Conservation (phyloP, 2,888 invertebrate species). For the Cephalotes varians region DNA sequence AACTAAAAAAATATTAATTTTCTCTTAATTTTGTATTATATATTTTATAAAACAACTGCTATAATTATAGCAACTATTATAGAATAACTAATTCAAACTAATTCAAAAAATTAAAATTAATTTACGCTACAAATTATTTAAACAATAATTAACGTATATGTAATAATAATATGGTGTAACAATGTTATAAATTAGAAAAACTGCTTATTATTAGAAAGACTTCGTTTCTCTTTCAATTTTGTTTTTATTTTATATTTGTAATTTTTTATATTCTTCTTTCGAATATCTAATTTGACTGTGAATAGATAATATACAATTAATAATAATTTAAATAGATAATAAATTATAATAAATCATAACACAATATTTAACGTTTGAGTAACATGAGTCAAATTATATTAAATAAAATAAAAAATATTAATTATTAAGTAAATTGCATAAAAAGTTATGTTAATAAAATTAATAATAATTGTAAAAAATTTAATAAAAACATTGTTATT, state of each 20-base stretch:
- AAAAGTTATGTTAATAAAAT: background rate
- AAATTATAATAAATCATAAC: background rate
- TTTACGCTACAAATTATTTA: background rate
- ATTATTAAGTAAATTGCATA: background rate
- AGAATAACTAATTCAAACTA: too few species aligned
- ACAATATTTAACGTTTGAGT: background rate
- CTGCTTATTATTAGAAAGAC: background rate
- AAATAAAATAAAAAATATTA: background rate
- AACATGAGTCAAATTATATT: background rate
- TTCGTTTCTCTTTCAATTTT: background rate
- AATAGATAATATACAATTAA: too few species aligned
- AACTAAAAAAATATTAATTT: constrained; percentile 3
- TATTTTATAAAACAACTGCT: background rate
- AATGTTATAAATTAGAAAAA: background rate
- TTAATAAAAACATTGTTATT: background rate
- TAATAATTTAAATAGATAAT: too few species aligned
- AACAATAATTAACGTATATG: background rate
- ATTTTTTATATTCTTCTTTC: background rate
- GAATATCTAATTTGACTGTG: background rate
- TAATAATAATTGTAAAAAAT: background rate
- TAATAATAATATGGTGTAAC: background rate
- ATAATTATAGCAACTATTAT: too few species aligned
- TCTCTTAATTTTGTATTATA: background rate
- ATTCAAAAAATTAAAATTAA: too few species aligned
- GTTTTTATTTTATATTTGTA: background rate